phyloP scores from a whole-genome alignment of 2,113 vertebrate genomes.

The Paradisaea rubra region DNA sequence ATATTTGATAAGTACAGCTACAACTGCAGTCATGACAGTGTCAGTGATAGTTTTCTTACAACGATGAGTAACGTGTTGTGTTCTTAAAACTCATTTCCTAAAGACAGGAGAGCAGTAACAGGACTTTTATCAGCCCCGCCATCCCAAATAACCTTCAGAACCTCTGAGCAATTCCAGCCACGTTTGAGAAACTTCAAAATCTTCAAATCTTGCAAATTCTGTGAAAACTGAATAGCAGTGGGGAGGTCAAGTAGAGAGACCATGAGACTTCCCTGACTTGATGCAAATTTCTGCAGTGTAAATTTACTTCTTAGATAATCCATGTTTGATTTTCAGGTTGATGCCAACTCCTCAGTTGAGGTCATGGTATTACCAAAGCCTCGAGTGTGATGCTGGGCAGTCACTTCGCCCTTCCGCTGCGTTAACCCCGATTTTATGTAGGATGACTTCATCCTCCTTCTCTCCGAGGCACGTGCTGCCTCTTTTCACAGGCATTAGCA shows the following conservation, averaged over 20 bases:
- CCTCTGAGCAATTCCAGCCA: not conserved
- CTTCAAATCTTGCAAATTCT: not conserved
- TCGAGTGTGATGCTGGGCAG: not conserved
- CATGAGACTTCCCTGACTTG: not conserved
- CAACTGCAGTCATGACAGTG: not conserved
- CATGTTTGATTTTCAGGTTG: not conserved
- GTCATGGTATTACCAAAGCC: not conserved
- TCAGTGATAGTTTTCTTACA: not conserved
- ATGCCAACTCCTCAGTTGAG: not conserved
- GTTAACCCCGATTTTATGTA: rapidly evolving
- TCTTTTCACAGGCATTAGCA: not conserved
- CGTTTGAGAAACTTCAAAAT: rapidly evolving
- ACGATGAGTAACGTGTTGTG: rapidly evolving
- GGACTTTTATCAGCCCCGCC: not conserved
- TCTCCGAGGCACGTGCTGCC: not conserved
- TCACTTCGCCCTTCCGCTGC: rapidly evolving
- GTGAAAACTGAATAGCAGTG: not conserved
- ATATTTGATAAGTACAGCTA: not conserved
- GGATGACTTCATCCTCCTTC: not conserved
- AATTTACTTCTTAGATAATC: not conserved
- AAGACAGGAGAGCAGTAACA: not conserved
- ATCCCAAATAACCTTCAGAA: not conserved
- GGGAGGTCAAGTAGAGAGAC: not conserved
- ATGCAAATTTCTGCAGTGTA: not conserved
- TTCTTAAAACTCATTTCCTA: not conserved